These are phyloP conservation scores for Urocolius indicus DNA, from an alignment of 2,113 vertebrate genomes.

Conservation along the genomic window DNA sequence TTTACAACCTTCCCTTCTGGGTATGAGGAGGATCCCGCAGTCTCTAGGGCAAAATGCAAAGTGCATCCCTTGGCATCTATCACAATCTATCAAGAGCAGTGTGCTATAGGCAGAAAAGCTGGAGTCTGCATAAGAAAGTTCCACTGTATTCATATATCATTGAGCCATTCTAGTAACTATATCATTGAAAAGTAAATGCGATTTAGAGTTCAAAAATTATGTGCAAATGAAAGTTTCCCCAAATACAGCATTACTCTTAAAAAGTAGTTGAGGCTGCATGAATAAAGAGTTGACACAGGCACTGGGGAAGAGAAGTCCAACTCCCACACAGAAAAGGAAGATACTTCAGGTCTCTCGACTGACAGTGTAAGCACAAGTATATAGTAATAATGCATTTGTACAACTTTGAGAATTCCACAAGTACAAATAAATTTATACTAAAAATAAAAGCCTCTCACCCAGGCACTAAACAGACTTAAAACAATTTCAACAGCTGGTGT, in stretches of 20 bases:
- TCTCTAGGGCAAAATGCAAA: neutral
- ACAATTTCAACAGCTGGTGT: neutral
- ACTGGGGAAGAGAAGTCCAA: neutral
- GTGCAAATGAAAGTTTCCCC: neutral
- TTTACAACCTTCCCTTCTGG: neutral
- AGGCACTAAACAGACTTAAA: neutral
- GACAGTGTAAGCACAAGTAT: neutral
- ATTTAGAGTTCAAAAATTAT: neutral
- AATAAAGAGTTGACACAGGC: neutral
- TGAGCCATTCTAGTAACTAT: neutral
- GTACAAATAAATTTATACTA: neutral
- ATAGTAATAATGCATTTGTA: neutral
- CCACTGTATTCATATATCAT: neutral
- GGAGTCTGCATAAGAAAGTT: neutral
- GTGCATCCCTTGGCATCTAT: neutral
- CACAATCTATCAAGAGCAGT: neutral
- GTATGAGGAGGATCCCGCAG: neutral
- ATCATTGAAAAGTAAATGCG: neutral
- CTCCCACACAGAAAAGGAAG: neutral
- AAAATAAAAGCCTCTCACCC: neutral
- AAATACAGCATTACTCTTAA: neutral
- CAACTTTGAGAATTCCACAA: neutral
- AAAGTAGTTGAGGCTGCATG: neutral
- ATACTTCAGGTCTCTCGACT: neutral
- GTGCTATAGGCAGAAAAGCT: neutral